Percentiles rank a stretch among this genome's conserved stretches.
phyloP scores from a whole-genome alignment of 2,113 vertebrate genomes.

The Grammomys surdaster region DNA sequence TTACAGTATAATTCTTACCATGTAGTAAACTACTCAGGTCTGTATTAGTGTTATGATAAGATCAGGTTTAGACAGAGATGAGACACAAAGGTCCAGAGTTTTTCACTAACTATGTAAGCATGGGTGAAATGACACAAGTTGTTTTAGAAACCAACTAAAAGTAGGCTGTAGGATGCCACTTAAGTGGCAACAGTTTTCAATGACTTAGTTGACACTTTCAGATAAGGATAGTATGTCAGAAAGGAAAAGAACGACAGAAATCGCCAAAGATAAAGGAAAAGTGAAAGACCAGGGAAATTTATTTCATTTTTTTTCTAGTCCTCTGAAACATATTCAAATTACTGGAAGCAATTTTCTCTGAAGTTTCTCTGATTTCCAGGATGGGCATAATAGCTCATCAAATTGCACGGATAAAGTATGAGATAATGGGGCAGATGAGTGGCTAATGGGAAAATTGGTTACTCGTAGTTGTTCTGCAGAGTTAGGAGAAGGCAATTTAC shows the following conservation, averaged over 20 bases:
- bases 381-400: background rate
- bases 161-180: background rate
- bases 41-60: background rate
- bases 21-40: background rate
- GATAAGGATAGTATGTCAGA: background rate
- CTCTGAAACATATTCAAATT: background rate
- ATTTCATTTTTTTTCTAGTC: background rate
- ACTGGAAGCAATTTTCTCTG: constrained; percentile 43
- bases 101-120: background rate
- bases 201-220: background rate
- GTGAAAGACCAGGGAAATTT: background rate
- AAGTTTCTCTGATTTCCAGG: background rate
- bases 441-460: background rate
- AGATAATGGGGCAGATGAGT: background rate
- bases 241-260: background rate
- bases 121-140: background rate
- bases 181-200: background rate
- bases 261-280: background rate
- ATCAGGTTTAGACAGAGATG: background rate
- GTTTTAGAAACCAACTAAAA: constrained; percentile 21
- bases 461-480: background rate
- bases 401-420: background rate
- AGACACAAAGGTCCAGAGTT: background rate
- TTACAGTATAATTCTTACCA: background rate
- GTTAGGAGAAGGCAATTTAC: background rate